Evolutionary conservation across 2,113 vertebrate genomes (phyloP).

Genomic region (Cebus imitator): DNA sequence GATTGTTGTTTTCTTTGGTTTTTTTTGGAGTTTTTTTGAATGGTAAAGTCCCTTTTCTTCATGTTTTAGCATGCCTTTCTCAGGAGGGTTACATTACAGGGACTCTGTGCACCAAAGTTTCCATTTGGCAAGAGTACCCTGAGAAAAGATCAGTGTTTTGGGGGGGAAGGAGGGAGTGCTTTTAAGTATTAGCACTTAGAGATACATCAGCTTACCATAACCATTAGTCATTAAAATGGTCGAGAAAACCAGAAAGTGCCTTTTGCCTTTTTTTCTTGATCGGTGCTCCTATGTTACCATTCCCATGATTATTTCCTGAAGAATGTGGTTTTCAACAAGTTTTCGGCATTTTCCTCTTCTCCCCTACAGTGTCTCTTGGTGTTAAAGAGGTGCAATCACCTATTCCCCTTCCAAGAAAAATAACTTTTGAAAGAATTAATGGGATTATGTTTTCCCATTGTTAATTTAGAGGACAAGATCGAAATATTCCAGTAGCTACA

Average conservation of each 20-base stretch:
- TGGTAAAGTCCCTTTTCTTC: background rate
- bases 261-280: background rate
- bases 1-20: background rate
- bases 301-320: background rate
- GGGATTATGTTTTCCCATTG: background rate
- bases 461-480: background rate
- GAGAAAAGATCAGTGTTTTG: background rate
- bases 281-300: background rate
- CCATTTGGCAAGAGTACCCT: slow-evolving; percentile 40
- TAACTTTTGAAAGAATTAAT: background rate
- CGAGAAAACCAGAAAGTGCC: background rate
- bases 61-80: background rate
- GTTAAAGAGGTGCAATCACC: background rate
- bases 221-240: slow-evolving; percentile 39
- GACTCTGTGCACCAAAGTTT: background rate
- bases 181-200: slow-evolving; percentile 9
- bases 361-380: background rate
- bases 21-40: background rate
- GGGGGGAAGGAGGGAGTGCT: background rate
- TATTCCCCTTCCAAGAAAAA: background rate
- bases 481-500: background rate
- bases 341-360: background rate
- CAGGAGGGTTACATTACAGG: slow-evolving; percentile 1
- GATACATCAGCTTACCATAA: slow-evolving; percentile 34
- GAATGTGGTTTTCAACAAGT: background rate